A percentile compares a stretch with the other conserved stretches of the same genome.
phyloP scores from a whole-genome alignment of 2,888 invertebrate species.

The Magallana nippona region DNA sequence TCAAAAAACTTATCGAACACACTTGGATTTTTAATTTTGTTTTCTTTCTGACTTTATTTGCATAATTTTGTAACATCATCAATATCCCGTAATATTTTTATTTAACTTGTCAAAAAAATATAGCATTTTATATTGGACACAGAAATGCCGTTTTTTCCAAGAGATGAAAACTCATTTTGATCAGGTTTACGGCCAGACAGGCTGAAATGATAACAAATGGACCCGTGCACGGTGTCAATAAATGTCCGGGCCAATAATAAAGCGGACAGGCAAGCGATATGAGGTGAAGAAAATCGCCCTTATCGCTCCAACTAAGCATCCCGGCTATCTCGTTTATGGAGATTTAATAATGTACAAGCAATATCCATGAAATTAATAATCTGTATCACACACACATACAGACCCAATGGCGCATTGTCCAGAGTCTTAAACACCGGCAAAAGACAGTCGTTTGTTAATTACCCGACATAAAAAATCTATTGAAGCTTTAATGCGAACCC shows the following conservation, averaged over 20 bases:
- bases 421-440: too few relatives aligned
- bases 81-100: too few relatives aligned
- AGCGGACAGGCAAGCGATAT: not conserved
- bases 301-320: not conserved
- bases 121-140: not conserved
- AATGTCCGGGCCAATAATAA: not conserved
- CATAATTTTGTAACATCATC: too few relatives aligned
- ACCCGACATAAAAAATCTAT: too few relatives aligned
- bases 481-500: too few relatives aligned
- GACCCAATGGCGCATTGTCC: too few relatives aligned
- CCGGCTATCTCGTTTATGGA: not conserved
- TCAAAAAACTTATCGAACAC: too few relatives aligned
- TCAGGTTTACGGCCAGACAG: not conserved
- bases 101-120: too few relatives aligned
- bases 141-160: not conserved
- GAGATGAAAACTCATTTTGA: not conserved
- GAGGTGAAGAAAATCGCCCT: not conserved
- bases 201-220: not conserved
- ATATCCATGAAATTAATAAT: slow-evolving; percentile 9
- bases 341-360: slow-evolving; percentile 13
- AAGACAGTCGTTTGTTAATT: too few relatives aligned
- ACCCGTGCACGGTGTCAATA: not conserved
- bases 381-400: not conserved
- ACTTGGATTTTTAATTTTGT: too few relatives aligned
- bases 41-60: too few relatives aligned